Conservation (phyloP, 2,113 vertebrate genomes). For the Acanthochromis polyacanthus region DNA sequence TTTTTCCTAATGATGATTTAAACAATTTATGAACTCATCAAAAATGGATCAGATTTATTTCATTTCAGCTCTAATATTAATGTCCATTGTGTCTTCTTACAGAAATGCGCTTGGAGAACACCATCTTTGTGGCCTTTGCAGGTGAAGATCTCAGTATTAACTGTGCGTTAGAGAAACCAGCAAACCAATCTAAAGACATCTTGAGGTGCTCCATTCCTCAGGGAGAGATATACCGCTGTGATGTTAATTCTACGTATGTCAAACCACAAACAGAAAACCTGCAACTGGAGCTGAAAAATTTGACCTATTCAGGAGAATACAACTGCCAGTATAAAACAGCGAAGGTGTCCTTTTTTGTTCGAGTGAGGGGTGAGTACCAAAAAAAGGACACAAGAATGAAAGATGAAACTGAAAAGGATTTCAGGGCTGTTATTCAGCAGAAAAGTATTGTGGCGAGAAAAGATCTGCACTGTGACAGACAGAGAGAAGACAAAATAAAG, state of each 20-base stretch:
- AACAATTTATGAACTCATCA: too few relatives aligned
- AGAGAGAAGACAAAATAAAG: too few relatives aligned
- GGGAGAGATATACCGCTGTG: accelerated
- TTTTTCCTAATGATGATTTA: too few relatives aligned
- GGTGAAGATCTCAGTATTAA: conserved; percentile 12
- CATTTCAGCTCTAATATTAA: not conserved
- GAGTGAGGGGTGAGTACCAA: conserved; percentile 68
- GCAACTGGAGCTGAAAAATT: not conserved
- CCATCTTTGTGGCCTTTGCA: conserved; percentile 60
- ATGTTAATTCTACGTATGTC: accelerated
- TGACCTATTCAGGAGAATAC: conserved; percentile 66
- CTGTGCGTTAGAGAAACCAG: not conserved
- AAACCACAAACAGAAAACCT: accelerated
- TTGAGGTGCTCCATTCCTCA: conserved; percentile 24
- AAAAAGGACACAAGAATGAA: not conserved
- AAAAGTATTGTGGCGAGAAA: too few relatives aligned
- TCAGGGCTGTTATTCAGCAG: too few relatives aligned
- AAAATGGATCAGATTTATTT: too few relatives aligned
- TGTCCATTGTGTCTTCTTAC: conserved; percentile 9
- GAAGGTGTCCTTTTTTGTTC: conserved; percentile 58
- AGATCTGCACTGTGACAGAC: too few relatives aligned
- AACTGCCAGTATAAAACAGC: conserved; percentile 41
- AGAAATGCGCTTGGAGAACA: conserved; percentile 21
- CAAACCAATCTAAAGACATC: not conserved
- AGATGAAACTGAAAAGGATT: not conserved